Conservation (phyloP, 2,797 vertebrate species). For the Threskiornis aethiopicus region DNA sequence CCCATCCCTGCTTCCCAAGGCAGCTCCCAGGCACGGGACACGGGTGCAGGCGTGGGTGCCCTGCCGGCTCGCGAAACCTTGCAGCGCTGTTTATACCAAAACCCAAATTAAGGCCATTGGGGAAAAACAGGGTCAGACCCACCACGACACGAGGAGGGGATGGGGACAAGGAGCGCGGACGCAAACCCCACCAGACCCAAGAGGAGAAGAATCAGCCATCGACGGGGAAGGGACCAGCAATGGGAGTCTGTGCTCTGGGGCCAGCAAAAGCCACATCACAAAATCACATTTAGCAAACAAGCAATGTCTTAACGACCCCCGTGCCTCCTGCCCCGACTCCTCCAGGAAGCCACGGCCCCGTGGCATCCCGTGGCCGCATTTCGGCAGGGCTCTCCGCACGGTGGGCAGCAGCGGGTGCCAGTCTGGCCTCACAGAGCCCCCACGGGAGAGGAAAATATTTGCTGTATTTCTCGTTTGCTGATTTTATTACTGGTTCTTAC, state of each 20-base stretch:
- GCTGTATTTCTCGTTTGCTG: neutral
- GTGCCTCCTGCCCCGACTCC: neutral
- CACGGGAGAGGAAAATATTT: neutral
- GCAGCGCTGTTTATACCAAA: neutral
- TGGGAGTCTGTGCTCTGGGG: neutral
- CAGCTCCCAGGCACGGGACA: accelerated
- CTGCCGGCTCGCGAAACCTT: neutral
- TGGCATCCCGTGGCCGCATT: accelerated
- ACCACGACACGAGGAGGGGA: accelerated
- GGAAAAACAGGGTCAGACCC: neutral
- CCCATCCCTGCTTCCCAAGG: neutral
- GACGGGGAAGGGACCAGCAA: accelerated
- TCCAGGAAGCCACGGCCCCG: neutral
- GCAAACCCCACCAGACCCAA: neutral
- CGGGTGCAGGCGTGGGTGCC: neutral
- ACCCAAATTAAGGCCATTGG: neutral
- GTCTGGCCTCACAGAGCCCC: neutral
- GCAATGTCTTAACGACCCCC: neutral
- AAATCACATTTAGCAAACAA: neutral
- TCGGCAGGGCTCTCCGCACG: accelerated
- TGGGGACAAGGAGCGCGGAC: accelerated
- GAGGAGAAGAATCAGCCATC: neutral
- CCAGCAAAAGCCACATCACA: neutral
- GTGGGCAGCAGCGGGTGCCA: neutral
- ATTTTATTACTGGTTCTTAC: neutral